A percentile compares a stretch with the other conserved stretches of the same genome.
phyloP scores from a whole-genome alignment of 2,113 vertebrate genomes.

The Isurus oxyrinchus region DNA sequence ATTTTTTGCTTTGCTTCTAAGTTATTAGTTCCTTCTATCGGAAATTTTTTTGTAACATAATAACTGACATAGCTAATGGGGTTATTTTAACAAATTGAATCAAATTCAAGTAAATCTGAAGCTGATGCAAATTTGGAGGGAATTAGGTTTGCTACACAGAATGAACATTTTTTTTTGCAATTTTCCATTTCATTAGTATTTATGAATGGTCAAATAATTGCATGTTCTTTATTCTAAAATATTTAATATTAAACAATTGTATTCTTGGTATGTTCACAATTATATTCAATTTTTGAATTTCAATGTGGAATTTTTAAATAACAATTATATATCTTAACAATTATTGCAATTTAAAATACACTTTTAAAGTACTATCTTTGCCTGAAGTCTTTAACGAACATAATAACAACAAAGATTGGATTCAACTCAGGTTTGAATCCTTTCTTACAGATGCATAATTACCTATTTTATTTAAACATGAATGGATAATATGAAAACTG shows the following conservation, averaged over 20 bases:
- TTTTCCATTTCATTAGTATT: background rate
- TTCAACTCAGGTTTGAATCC: background rate
- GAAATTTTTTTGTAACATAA: background rate
- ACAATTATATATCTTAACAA: background rate
- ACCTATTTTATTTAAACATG: background rate
- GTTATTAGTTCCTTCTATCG: background rate
- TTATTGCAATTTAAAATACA: background rate
- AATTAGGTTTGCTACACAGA: background rate
- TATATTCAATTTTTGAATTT: background rate
- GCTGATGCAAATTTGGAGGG: background rate
- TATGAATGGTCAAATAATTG: background rate
- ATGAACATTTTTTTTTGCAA: background rate
- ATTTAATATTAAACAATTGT: background rate
- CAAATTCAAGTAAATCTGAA: background rate
- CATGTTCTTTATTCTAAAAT: background rate
- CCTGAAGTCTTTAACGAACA: background rate
- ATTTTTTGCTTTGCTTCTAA: background rate
- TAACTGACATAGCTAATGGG: background rate
- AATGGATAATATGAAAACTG: background rate
- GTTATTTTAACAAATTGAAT: conserved; percentile 8
- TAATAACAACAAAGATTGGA: background rate
- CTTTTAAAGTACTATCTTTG: background rate
- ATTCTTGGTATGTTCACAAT: background rate
- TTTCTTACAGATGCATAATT: background rate
- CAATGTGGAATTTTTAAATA: background rate